Conservation (phyloP, 2,113 vertebrate genomes). For the Rhinoderma darwinii region DNA sequence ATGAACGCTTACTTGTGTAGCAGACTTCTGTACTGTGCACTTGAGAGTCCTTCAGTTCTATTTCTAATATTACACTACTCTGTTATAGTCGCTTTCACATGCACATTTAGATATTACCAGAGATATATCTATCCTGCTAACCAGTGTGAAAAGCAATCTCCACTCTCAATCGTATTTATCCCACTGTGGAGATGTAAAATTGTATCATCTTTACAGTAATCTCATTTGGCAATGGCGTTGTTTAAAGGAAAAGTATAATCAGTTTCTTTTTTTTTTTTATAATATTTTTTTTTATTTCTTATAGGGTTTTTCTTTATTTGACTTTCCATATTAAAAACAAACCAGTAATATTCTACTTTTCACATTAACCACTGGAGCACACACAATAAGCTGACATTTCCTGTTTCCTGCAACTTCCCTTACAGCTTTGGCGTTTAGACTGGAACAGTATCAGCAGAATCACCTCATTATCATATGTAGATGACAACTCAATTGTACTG, state of each 20-base stretch:
- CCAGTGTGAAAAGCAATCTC: conserved; percentile 7
- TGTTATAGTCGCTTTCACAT: background rate
- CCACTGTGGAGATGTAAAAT: background rate
- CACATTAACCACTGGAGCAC: no score
- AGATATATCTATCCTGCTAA: background rate
- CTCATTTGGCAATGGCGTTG: background rate
- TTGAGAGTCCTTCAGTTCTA: conserved; percentile 2
- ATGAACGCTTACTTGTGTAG: background rate
- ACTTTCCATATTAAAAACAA: no score
- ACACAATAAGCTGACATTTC: no score
- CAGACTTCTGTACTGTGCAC: background rate
- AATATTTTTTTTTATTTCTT: no score
- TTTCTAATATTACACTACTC: background rate
- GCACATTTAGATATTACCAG: conserved; percentile 5
- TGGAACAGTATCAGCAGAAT: no score
- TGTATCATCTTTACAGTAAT: background rate
- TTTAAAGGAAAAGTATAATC: background rate
- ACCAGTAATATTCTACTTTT: no score
- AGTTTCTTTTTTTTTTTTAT: no score
- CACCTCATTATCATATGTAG: no score
- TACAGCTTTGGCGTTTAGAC: no score
- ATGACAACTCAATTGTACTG: no score
- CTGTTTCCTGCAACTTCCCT: no score
- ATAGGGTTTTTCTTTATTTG: no score
- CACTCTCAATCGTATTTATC: background rate